These are phyloP conservation scores for Enteromius treurensis DNA, from an alignment of 2,797 vertebrate genomes.

Conservation along the genomic window DNA sequence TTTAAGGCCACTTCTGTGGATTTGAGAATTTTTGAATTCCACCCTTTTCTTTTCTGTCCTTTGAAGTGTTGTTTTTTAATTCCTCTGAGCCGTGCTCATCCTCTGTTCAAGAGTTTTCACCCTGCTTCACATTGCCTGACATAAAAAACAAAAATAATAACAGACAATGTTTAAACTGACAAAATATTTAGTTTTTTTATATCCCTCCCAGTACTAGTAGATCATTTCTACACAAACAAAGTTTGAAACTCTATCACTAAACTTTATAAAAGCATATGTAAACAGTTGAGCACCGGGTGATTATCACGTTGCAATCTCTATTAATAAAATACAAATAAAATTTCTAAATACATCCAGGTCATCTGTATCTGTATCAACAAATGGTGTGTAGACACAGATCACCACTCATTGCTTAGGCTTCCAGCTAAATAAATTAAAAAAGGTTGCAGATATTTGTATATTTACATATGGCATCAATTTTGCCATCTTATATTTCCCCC, in stretches of 20 bases:
- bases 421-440: background rate
- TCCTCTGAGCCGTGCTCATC: background rate
- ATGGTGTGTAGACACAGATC: slow-evolving; percentile 3
- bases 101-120: background rate
- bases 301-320: background rate
- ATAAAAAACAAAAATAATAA: background rate
- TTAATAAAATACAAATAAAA: background rate
- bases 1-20: background rate
- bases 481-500: background rate
- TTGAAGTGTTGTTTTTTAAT: background rate
- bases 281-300: background rate
- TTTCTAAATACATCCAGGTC: background rate
- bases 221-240: background rate
- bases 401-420: background rate
- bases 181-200: background rate
- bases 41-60: background rate
- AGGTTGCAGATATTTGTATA: background rate
- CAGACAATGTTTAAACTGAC: background rate
- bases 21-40: background rate
- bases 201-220: background rate
- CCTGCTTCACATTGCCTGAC: background rate
- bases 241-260: no score
- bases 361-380: background rate
- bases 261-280: background rate
- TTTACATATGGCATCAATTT: background rate